phyloP scores from a whole-genome alignment of 2,888 invertebrate genomes.

The Limnephilus auricula region DNA sequence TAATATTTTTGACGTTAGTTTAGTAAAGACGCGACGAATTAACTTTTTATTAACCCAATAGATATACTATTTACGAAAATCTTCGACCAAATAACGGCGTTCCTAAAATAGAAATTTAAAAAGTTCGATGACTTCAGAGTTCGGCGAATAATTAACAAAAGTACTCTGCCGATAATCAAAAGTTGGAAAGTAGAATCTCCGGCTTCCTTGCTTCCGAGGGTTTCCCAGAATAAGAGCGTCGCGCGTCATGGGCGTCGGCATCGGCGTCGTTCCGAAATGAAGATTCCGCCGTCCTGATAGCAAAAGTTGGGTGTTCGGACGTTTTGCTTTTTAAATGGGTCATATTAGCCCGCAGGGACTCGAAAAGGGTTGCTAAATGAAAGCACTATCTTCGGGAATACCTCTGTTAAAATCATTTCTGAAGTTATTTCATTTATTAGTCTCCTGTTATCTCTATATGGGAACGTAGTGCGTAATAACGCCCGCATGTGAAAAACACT shows the following conservation, averaged over 20 bases:
- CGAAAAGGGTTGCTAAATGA: constrained; percentile 6
- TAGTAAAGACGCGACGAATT: not conserved
- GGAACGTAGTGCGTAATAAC: constrained; percentile 7
- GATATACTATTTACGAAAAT: not conserved
- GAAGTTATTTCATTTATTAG: constrained; percentile 8
- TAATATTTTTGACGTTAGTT: no score
- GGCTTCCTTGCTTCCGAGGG: not conserved
- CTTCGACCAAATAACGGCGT: not conserved
- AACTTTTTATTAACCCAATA: not conserved
- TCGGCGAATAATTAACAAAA: constrained; percentile 12
- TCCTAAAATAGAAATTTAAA: not conserved
- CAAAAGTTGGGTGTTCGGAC: constrained; percentile 16
- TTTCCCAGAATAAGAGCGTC: not conserved
- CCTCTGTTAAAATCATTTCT: not conserved
- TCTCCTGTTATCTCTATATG: not conserved
- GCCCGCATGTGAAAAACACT: not conserved
- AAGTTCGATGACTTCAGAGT: not conserved
- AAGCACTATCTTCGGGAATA: not conserved
- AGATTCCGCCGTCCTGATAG: not conserved
- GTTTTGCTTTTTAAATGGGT: constrained; percentile 23
- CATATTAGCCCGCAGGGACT: not conserved
- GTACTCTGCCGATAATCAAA: constrained; percentile 23
- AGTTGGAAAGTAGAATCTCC: not conserved
- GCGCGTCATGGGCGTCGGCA: not conserved
- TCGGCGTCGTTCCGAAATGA: not conserved